A percentile compares a stretch with the other conserved stretches of the same genome.
These are phyloP conservation scores for Graptemys geographica DNA, from an alignment of 2,797 vertebrate genomes.

Conservation along the genomic window DNA sequence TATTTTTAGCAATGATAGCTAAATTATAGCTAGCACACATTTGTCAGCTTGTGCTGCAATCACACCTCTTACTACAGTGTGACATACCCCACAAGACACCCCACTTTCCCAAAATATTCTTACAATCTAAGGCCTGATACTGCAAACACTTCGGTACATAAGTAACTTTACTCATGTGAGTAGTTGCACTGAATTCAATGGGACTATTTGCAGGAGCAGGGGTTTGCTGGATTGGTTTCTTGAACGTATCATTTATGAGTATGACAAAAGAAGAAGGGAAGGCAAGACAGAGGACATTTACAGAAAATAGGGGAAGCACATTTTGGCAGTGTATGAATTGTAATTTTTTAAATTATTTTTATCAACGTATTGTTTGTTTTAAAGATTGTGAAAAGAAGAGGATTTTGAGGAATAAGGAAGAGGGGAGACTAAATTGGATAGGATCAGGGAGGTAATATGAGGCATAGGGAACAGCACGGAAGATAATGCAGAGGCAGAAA, in stretches of 20 bases:
- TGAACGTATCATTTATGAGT: fast-evolving
- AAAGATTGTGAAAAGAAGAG: background rate
- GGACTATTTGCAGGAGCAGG: fast-evolving
- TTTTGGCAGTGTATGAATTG: background rate
- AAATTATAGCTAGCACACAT: background rate
- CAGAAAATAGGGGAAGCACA: background rate
- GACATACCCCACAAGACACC: background rate
- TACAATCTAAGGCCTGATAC: background rate
- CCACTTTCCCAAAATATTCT: background rate
- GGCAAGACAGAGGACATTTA: background rate
- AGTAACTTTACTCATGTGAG: background rate
- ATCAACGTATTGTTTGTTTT: background rate
- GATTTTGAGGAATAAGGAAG: fast-evolving
- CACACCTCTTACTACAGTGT: background rate
- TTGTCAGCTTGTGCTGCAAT: background rate
- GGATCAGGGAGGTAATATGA: background rate
- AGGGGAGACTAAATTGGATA: background rate
- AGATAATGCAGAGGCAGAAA: background rate
- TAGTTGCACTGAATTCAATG: background rate
- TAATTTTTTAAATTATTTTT: background rate
- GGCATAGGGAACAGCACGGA: background rate
- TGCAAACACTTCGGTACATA: background rate
- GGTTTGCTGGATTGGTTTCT: background rate
- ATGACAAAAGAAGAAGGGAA: background rate
- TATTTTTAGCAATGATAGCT: background rate